Base-by-base conservation (phyloP, 2,888 invertebrate genomes). In the Plebejus melissa region DNA sequence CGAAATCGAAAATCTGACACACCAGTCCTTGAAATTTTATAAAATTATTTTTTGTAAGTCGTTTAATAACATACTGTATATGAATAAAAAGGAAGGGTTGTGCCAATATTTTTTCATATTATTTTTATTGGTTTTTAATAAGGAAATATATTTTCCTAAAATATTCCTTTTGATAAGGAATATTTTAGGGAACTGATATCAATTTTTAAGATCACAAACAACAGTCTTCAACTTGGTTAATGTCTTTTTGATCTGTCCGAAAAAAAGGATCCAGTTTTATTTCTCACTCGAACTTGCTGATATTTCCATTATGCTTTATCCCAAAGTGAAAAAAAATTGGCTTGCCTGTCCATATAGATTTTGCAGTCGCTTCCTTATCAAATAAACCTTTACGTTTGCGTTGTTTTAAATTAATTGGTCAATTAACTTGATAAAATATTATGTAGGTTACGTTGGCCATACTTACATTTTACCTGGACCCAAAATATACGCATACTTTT, bases 1-100 rank as follows among this genome's bases (percentile, higher is more conserved):
- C 54, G 72, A 72, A 72, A 72, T 50, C 50, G 71, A 54, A 71
- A 72, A 16, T 16, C 50, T 28, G 71, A 50, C 71, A 71, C 50
- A 71, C 71, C 65, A 13, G 54, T 4, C 54, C 11, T 65, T 13
- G 16, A 46, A 9, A 46, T n/a, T 57, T n/a, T 57, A 57, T n/a
- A 57, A 57, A 6, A 57, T 2, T n/a, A n/a, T 4, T n/a, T 54
- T 57, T 57, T 1, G n/a, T 16, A 57, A 57, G 5, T n/a, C n/a
- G n/a, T 57, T 5, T 57, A 46, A 46, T 46, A 46, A 46, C 9
- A 46, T 2, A 0, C 9, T 41, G 9, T 9, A 41, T 7, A 41
- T 9, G 46, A 46, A 46, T 46, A 11, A 46, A 41, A 38, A 38
- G 6, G 38, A 46, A 46, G 46, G 46, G 46, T 9, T 2, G 2